phyloP scores from a whole-genome alignment of 2,888 invertebrate species.

The Ormyrus labotus region DNA sequence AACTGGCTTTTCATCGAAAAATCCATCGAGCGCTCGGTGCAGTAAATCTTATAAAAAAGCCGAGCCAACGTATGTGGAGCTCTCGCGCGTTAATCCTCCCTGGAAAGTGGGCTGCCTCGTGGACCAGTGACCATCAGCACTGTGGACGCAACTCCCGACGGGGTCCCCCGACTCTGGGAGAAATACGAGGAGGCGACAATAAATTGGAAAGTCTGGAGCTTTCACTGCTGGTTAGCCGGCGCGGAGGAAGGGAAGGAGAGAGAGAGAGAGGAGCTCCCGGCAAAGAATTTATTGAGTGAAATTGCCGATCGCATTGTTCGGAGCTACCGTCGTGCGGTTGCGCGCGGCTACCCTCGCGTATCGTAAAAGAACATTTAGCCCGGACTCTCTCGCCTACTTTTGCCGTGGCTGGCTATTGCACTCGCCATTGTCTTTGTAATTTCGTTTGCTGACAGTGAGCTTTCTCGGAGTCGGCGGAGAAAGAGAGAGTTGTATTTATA shows the following conservation, averaged over 20 bases:
- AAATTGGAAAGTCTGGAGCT: conserved; percentile 43
- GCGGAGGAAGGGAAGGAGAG: neutral
- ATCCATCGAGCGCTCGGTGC: too few species aligned
- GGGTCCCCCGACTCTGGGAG: conserved; percentile 5
- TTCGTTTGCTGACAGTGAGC: conserved; percentile 24
- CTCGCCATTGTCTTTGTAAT: conserved; percentile 29
- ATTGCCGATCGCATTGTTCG: conserved; percentile 46
- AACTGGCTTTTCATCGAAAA: too few species aligned
- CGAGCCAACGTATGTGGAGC: too few species aligned
- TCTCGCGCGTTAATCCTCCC: too few species aligned
- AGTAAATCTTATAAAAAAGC: too few species aligned
- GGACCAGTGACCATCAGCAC: conserved; percentile 32
- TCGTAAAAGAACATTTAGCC: conserved; percentile 9
- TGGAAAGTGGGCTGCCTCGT: neutral
- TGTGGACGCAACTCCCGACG: neutral
- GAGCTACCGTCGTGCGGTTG: conserved; percentile 38
- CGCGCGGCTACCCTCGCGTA: conserved; percentile 36
- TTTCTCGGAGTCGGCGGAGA: neutral
- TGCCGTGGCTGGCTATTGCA: neutral
- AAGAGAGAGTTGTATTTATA: neutral
- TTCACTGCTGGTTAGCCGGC: conserved; percentile 3
- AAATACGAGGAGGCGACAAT: conserved; percentile 41
- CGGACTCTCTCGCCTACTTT: neutral
- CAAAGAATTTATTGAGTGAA: conserved; percentile 54
- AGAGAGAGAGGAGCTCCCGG: too few species aligned